Conservation (phyloP, 35 echinoderm and acorn worm species). For the Patiria miniata region DNA sequence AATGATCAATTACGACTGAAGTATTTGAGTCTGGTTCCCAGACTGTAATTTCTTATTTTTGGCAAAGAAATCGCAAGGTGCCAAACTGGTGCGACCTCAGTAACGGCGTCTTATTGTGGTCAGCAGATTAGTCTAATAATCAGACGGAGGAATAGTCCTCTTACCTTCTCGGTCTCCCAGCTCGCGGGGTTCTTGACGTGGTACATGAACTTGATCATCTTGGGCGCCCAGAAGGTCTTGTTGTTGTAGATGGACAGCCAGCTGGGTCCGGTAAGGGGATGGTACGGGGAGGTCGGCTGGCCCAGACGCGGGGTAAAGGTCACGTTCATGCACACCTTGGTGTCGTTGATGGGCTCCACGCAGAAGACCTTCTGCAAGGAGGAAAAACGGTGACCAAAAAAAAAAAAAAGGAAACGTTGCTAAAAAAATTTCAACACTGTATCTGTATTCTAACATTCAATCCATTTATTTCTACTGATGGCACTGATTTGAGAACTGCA, state of each 20-base stretch:
- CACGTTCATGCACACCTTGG: not conserved
- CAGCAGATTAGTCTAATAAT: no score
- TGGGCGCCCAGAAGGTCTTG: not conserved
- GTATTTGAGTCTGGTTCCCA: no score
- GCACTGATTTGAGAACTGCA: no score
- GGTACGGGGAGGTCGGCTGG: not conserved
- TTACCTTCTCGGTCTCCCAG: not conserved
- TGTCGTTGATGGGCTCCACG: slow-evolving; percentile 5
- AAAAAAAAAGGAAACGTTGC: not conserved
- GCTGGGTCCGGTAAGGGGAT: slow-evolving; percentile 1
- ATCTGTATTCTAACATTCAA: no score
- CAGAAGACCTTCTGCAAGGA: not conserved
- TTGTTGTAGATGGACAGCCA: not conserved
- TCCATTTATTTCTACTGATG: no score
- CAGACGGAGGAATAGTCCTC: no score
- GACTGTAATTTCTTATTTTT: no score
- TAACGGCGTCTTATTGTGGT: no score
- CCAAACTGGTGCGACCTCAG: no score
- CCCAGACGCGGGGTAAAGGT: not conserved
- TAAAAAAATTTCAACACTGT: no score
- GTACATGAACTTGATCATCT: not conserved
- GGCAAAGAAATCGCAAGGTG: no score
- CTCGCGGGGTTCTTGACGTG: not conserved
- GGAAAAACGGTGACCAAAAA: not conserved
- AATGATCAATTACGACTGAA: not conserved